Conservation (phyloP, 2,888 invertebrate species). For the Oithona nana region DNA sequence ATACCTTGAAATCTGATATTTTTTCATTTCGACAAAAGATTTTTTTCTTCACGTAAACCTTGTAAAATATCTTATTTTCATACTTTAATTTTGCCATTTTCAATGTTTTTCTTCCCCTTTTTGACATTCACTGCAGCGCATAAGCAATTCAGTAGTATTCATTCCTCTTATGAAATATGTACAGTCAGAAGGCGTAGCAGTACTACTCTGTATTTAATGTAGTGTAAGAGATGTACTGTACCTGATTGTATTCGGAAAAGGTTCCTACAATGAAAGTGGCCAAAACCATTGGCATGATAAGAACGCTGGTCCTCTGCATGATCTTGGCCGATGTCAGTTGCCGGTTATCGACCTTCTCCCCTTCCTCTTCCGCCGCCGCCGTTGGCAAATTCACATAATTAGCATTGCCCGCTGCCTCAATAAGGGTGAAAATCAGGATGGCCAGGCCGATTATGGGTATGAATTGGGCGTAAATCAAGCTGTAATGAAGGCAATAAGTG, state of each 20-base stretch:
- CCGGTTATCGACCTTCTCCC: conserved; percentile 17
- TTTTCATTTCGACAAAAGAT: no score
- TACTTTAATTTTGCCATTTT: no score
- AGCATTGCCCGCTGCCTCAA: conserved; percentile 24
- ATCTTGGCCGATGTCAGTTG: conserved; percentile 20
- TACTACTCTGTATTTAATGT: no score
- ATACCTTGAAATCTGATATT: no score
- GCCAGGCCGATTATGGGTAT: conserved; percentile 22
- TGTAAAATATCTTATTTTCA: no score
- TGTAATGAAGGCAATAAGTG: conserved; percentile 18
- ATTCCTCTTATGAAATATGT: no score
- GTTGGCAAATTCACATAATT: conserved; percentile 22
- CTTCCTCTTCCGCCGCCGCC: conserved; percentile 22
- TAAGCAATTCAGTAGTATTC: no score
- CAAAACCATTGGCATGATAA: conserved; percentile 23
- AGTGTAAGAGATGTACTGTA: no score
- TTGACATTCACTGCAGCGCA: no score
- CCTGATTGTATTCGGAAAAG: conserved; percentile 23
- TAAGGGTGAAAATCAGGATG: conserved; percentile 23
- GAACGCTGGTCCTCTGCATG: conserved; percentile 23
- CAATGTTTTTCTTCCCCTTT: no score
- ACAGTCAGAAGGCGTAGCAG: no score
- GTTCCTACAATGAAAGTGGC: conserved; percentile 23
- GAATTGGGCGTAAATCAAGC: conserved; percentile 20
- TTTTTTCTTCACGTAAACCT: no score